phyloP scores from a whole-genome alignment of 2,888 invertebrate genomes.

The Idaea straminata region DNA sequence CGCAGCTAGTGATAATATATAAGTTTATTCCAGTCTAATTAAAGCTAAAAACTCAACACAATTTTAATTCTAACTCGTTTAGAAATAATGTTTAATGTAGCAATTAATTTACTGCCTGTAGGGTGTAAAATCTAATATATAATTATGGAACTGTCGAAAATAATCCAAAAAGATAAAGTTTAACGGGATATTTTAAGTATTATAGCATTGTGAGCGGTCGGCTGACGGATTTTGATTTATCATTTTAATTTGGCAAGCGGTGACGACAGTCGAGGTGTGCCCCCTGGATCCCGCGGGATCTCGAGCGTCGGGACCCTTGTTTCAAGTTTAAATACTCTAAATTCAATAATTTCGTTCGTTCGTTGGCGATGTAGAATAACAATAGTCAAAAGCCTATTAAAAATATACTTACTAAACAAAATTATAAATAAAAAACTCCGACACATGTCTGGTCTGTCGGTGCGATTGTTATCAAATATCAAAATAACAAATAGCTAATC shows the following conservation, averaged over 20 bases:
- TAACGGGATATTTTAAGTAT: slow-evolving; percentile 24
- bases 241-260: slow-evolving; percentile 73
- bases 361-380: slow-evolving; percentile 20
- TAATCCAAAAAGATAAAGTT: slow-evolving; percentile 16
- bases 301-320: slow-evolving; percentile 50
- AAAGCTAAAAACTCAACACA: background rate
- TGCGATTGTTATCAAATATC: no score
- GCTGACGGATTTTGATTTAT: slow-evolving; percentile 75
- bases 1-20: no score
- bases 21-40: background rate
- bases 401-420: no score
- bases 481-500: no score
- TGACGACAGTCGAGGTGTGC: slow-evolving; percentile 62
- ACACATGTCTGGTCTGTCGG: no score
- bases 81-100: background rate
- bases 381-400: no score
- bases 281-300: slow-evolving; percentile 50
- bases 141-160: slow-evolving; percentile 3
- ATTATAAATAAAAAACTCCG: slow-evolving; percentile 34
- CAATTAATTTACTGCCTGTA: background rate
- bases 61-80: background rate
- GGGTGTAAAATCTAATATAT: background rate
- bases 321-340: slow-evolving; percentile 63
- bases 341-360: slow-evolving; percentile 57
- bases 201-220: slow-evolving; percentile 37